Base-by-base conservation (phyloP, 2,888 invertebrate genomes). In the Tromatobia lineatoria region DNA sequence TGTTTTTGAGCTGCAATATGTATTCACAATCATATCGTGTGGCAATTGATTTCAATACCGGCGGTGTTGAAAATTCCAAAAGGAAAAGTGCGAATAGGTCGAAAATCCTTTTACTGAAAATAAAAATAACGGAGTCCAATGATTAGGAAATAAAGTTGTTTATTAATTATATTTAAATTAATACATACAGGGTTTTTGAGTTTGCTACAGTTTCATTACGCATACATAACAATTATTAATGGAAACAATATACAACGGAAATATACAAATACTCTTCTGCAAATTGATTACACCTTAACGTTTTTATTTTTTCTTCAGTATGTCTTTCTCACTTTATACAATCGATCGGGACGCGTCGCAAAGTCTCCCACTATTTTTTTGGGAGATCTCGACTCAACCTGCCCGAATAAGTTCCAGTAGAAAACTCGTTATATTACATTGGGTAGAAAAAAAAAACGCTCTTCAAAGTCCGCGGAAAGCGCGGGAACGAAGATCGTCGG, bases 171-270 rank as follows among this genome's bases (percentile, higher is more conserved):
- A 85, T 89, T 92, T 90, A 89, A 92, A 91, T 91, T 91, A 89
- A 88, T 91, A 89, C 90, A 89, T 90, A 88, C 83, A 88, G 57
- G 87, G 83, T 74, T 87, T 82, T 89, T 86, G 85, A 75, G 88
- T 89, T 88, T 87, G 86, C 87, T 89, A 89, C 67, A 73, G 66
- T 70, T 88, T 89, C 87, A 88, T 90, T 88, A 89, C 88, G 88
- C 87, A 89, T 91, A 90, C 83, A 85, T 88, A 89, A 91, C 88
- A 89, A 89, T 86, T 86, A 89, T 87, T 74, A 88, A 89, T 88
- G 89, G 87, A 91, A 91, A 88, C 89, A 90, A 91, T 91, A 89
- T 91, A 91, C 91, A 91, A 90, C 88, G 74, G 89, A 82, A 88
- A 88, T 82, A 85, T 81, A 87, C 85, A 84, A 82, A 86, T 82